Conservation (phyloP, 2,797 vertebrate species). For the Cossypha dichroa region DNA sequence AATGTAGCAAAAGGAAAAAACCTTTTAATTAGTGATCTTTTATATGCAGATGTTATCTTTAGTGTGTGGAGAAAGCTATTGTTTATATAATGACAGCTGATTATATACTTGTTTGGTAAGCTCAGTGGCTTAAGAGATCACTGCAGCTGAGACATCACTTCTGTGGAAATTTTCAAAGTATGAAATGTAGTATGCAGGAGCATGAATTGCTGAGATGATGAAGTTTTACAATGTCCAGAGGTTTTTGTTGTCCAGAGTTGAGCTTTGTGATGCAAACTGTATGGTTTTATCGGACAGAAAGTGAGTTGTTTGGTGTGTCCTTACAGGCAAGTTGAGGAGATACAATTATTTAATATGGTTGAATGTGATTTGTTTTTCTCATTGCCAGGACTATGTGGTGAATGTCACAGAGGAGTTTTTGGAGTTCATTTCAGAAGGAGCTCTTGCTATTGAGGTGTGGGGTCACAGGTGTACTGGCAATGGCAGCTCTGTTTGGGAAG, state of each 20-base stretch:
- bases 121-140: not conserved
- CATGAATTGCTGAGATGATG: not conserved
- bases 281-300: not conserved
- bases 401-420: constrained; percentile 94
- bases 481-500: constrained; percentile 88
- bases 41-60: not conserved
- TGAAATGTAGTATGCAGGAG: not conserved
- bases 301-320: not conserved
- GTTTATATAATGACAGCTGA: not conserved
- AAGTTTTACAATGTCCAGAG: not conserved
- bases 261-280: not conserved
- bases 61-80: not conserved
- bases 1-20: not conserved
- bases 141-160: not conserved
- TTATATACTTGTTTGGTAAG: not conserved
- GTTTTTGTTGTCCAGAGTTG: fast-evolving
- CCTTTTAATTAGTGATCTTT: not conserved
- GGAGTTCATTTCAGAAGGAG: constrained; percentile 97
- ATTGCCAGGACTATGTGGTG: constrained; percentile 88
- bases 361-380: not conserved
- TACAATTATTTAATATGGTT: not conserved
- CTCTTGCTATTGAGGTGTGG: constrained; percentile 96
- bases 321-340: not conserved
- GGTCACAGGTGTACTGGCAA: constrained; percentile 94
- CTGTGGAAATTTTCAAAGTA: not conserved